Evolutionary conservation across 2,888 invertebrate species (phyloP), one percentile per base, ranked within the genome.

Genomic region (Anticlea derivata): DNA sequence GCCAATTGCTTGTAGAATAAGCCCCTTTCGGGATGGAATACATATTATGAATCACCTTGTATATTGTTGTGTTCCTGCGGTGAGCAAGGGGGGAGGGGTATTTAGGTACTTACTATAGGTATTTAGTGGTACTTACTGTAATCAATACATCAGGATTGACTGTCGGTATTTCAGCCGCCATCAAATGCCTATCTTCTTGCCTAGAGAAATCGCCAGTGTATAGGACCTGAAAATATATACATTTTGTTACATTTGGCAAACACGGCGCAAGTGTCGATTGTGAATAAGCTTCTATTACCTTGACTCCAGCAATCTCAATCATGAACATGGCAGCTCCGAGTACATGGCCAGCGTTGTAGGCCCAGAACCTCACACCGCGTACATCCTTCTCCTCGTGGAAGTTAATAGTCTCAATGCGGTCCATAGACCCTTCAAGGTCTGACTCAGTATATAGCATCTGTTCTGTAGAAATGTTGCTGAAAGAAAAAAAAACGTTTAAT

Each of bases 271-370:
- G n/a, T n/a, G n/a, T n/a, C n/a, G n/a, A n/a, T n/a, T n/a, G n/a
- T 17, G 4, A 17, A 17, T 30, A 1, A 11, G 2, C 1, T 6
- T 7, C 1, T 12, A 2, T 40, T 73, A 93, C 93, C 91, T 97
- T 98, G 1, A 99, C 98, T 7, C 99, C 99, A 22, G 99, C 99
- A 39, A 99, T 99, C 92, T 99, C 99, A 51, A 99, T 97, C 98
- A 99, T 99, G 80, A 99, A 99, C 99, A 99, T 99, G 45, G 99
- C 99, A 0, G 99, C 99, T 0, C 99, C 99, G 0, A 99, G 91
- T 1, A 99, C 99, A 83, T 99, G 99, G 0, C 99, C 99, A 0
- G 99, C 99, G 79, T 98, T 98, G 83, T 99, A 99, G 0, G 99
- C 98, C 97, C 99, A 99, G 88, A 99, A 99, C 70, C 97, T 94